Percentiles rank a stretch among this genome's conserved stretches.
Conservation (phyloP, 1,140 invertebrate species). For the Drosophila tristis region DNA sequence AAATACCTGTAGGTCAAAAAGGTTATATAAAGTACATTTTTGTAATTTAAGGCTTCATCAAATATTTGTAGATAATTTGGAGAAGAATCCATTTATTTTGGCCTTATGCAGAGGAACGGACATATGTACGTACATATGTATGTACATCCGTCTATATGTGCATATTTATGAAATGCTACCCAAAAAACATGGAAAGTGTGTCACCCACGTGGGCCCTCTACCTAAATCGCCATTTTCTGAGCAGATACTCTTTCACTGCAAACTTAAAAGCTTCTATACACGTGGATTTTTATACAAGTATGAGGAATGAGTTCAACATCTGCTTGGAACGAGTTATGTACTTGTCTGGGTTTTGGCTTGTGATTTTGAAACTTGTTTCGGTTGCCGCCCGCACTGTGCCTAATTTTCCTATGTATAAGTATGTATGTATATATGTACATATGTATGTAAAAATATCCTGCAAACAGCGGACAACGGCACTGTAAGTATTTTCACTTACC, state of each 20-base stretch:
- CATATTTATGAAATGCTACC: not conserved
- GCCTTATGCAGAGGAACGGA: no score
- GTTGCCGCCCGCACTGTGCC: constrained; percentile 71
- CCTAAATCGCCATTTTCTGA: constrained; percentile 37
- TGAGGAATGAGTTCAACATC: constrained; percentile 74
- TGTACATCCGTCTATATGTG: no score
- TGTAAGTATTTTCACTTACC: constrained; percentile 66
- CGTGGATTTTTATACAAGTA: constrained; percentile 47
- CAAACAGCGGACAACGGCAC: constrained; percentile 53
- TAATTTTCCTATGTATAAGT: constrained; percentile 17
- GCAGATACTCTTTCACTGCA: constrained; percentile 13
- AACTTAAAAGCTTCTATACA: constrained; percentile 38
- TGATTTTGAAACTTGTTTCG: constrained; percentile 66
- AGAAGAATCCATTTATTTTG: no score
- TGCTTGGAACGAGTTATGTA: constrained; percentile 46
- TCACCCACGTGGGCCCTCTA: constrained; percentile 53
- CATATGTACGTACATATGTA: no score
- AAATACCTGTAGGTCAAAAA: constrained; percentile 47
- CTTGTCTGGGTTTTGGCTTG: constrained; percentile 34
- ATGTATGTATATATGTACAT: constrained; percentile 36
- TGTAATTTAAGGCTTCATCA: constrained; percentile 38
- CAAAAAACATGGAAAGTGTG: constrained; percentile 56
- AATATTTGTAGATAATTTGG: not conserved
- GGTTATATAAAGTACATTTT: constrained; percentile 27
- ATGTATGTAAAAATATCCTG: constrained; percentile 68